Base-by-base conservation (phyloP, 2,888 invertebrate genomes). In the Zeuzera pyrina region DNA sequence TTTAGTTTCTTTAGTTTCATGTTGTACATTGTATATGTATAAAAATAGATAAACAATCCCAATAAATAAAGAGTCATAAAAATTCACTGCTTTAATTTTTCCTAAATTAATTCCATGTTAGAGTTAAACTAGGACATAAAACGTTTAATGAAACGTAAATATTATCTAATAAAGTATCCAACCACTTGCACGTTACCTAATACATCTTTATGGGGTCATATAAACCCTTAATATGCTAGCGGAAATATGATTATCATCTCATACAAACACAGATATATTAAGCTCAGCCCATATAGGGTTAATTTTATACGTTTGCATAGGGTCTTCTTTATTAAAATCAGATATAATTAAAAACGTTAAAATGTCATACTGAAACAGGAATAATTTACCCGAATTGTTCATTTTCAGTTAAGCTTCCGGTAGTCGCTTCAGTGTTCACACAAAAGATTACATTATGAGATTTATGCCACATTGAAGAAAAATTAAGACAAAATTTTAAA, bases 181-280 rank as follows among this genome's bases (percentile, higher is more conserved):
- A 43, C 44, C 48, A 52, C 51, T 57, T 54, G 49, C 56, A 47
- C 42, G 40, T 31, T 44, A 52, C 56, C 54, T 67, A 61, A 72
- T 70, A 68, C 65, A 65, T 74, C 65, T 76, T 77, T 77, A 77
- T 62, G 63, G 44, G 51, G 52, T 55, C 64, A 65, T 69, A 68
- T 76, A 69, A 70, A 58, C 65, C 61, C 15, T 61, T 72, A 67
- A 71, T 70, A 69, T 66, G 57, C 53, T 54, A 49, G 47, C 44
- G 61, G 67, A 71, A 64, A 64, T 73, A 67, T 72, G 65, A 70
- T 73, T 71, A 72, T 66, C 62, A 61, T 63, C 60, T 57, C 52
- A 53, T 47, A 65, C 66, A 68, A 65, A 69, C 69, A 63, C 54
- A 47, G 44, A 49, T 52, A 57, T 61, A 65, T 66, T 63, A 66